Percentiles rank a stretch among this genome's conserved stretches.
Conservation (phyloP, 2,888 invertebrate genomes). For the Marronus borbonicus region DNA sequence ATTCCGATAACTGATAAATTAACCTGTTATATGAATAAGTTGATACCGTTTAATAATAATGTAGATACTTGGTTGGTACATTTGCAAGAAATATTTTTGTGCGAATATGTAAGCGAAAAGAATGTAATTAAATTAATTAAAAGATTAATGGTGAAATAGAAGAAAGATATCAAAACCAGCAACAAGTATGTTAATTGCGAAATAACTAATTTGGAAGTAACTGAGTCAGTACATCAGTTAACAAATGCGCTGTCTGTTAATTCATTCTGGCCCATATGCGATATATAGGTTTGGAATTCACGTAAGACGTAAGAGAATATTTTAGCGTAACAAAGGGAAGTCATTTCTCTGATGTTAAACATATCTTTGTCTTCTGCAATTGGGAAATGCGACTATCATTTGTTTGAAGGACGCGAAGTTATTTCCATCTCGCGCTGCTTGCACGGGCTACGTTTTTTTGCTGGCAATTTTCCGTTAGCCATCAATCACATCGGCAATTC, state of each 20-base stretch:
- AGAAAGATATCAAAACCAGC: too few relatives aligned
- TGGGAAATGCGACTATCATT: slow-evolving; percentile 45
- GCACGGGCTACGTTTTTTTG: slow-evolving; percentile 37
- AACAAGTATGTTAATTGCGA: too few relatives aligned
- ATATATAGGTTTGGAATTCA: neutral
- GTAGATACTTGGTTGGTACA: too few relatives aligned
- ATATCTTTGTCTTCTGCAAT: slow-evolving; percentile 34
- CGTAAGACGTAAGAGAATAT: neutral
- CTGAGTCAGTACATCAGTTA: too few relatives aligned
- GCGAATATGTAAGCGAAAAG: too few relatives aligned
- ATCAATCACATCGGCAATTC: slow-evolving; percentile 52
- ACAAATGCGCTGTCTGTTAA: neutral
- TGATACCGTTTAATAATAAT: too few relatives aligned
- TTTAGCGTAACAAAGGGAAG: slow-evolving; percentile 14
- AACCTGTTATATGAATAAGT: too few relatives aligned
- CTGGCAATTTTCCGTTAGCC: slow-evolving; percentile 49
- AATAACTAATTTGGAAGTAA: too few relatives aligned
- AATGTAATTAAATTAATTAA: too few relatives aligned
- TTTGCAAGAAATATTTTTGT: too few relatives aligned
- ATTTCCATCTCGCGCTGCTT: slow-evolving; percentile 36
- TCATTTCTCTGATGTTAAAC: slow-evolving; percentile 11
- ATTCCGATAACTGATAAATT: too few relatives aligned
- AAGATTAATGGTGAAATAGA: too few relatives aligned
- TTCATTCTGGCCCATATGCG: neutral
- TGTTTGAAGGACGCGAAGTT: slow-evolving; percentile 47